Base-by-base conservation (phyloP, 2,888 invertebrate species). In the Andrena trimmerana region DNA sequence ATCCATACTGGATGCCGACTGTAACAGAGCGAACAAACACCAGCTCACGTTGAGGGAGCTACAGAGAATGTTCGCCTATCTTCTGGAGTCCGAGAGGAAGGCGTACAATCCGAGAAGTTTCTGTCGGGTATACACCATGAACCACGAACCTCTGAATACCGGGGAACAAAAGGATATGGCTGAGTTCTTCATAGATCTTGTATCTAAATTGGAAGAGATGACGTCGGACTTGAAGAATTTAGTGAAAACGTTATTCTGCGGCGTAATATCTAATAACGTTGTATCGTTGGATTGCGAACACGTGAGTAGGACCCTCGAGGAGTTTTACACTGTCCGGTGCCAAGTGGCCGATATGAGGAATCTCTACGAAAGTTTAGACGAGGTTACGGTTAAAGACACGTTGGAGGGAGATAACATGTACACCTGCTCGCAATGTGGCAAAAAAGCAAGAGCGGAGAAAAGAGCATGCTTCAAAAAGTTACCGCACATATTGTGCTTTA, bases 121-220 rank as follows among this genome's bases (percentile, higher is more conserved):
- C 94, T 99, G 99, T 94, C 98, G 98, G 88, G 98, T 98, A 0
- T 99, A 99, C 94, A 98, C 98, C 72, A 99, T 99, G 99, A 98
- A 99, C 93, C 98, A 99, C 93, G 98, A 99, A 93, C 98, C 98
- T 0, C 94, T 99, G 7, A 99, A 99, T 93, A 99, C 99, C 0
- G 98, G 98, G 0, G 99, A 99, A 92, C 99, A 99, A 94, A 99
- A 99, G 92, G 99, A 99, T 92, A 99, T 99, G 99, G 98, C 99
- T 0, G 99, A 99, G 94, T 99, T 99, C 95, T 99, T 99, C 93
- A 99, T 99, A 73, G 99, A 99, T 95, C 96, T 99, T 65, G 98
- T 99, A 42, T 98, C 98, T 29, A 99, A 99, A 93, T 94, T 99
- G 16, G 99, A 99, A 94, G 99, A 99, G 94, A 99, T 99, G 98